Percentiles rank a stretch among this genome's conserved stretches.
Conservation (phyloP, 2,113 vertebrate genomes). For the Climacteris rufus region DNA sequence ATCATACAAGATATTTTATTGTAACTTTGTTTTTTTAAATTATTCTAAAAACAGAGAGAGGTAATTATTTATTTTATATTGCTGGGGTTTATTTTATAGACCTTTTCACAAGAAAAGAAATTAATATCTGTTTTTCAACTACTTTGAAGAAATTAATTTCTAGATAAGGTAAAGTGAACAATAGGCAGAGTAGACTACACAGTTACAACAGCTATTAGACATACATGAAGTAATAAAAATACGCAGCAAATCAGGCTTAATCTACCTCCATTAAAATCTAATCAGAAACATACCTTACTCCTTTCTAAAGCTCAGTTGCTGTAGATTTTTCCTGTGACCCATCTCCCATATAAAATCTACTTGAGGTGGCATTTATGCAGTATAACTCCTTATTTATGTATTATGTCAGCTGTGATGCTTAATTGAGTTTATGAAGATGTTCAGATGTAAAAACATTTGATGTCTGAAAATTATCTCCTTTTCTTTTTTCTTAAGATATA, state of each 20-base stretch:
- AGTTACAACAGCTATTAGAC: neutral
- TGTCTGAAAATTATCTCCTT: neutral
- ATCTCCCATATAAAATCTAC: neutral
- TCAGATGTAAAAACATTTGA: neutral
- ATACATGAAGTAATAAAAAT: neutral
- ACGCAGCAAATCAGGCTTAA: neutral
- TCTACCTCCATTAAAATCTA: neutral
- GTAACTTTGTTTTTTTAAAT: neutral
- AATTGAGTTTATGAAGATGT: neutral
- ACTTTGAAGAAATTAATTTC: neutral
- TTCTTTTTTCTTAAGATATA: neutral
- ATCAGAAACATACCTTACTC: neutral
- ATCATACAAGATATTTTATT: neutral
- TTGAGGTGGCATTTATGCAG: neutral
- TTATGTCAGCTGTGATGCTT: neutral
- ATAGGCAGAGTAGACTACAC: neutral
- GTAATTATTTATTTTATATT: neutral
- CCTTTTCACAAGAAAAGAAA: neutral
- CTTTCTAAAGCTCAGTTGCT: neutral
- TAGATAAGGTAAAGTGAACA: neutral
- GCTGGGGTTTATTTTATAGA: neutral
- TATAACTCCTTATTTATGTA: neutral
- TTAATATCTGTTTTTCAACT: neutral
- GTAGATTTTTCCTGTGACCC: neutral
- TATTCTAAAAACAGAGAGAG: neutral